phyloP scores from a whole-genome alignment of 2,113 vertebrate species.

The Scopus umbretta region DNA sequence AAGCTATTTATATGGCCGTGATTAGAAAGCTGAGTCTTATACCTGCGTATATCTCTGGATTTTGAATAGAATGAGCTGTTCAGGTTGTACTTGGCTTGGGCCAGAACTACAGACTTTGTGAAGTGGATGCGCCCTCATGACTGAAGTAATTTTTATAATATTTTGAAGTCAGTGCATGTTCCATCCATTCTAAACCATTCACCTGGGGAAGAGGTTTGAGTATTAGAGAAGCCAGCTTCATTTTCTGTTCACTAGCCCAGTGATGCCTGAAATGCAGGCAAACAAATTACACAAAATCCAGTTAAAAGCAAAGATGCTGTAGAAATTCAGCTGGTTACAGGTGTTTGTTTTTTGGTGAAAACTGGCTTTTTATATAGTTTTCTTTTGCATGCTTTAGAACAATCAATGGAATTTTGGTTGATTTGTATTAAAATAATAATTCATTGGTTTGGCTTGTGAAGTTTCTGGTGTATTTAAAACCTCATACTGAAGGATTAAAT shows the following conservation, averaged over 20 bases:
- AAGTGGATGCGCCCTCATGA: not conserved
- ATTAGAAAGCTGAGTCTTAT: not conserved
- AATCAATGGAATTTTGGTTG: not conserved
- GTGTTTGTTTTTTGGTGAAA: not conserved
- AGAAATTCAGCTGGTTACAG: not conserved
- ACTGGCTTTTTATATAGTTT: not conserved
- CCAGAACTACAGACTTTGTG: not conserved
- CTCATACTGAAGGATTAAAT: not conserved
- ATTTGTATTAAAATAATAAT: not conserved
- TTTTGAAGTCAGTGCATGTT: not conserved
- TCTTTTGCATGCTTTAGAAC: not conserved
- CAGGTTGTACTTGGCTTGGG: not conserved
- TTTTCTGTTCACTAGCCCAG: constrained; percentile 1
- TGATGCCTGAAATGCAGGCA: not conserved
- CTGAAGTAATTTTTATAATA: not conserved
- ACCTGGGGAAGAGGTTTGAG: not conserved
- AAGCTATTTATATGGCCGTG: not conserved
- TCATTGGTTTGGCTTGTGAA: not conserved
- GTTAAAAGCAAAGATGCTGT: not conserved
- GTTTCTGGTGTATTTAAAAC: not conserved
- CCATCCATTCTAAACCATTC: not conserved
- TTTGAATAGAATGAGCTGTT: not conserved
- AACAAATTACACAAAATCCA: not conserved
- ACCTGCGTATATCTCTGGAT: not conserved
- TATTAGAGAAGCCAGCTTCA: constrained; percentile 1